phyloP scores from a whole-genome alignment of 1,140 invertebrate species.

The Heliothis virescens region DNA sequence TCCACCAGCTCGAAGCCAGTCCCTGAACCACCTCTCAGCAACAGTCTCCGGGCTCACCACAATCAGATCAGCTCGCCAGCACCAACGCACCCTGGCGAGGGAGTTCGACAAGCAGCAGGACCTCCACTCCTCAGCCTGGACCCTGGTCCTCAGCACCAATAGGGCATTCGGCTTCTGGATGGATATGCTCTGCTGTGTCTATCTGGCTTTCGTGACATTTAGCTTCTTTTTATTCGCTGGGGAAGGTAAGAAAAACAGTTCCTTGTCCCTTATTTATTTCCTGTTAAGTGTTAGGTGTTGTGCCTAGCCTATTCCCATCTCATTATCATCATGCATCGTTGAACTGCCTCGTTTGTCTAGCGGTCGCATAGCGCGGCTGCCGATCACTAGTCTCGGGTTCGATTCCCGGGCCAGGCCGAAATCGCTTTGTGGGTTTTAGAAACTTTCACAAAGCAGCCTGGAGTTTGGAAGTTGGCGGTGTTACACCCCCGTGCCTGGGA shows the following conservation, averaged over 20 bases:
- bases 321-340: too few species aligned
- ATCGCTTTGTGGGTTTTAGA: too few species aligned
- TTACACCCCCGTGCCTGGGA: too few species aligned
- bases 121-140: slow-evolving; percentile 90
- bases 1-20: slow-evolving; percentile 90
- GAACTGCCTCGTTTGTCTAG: too few species aligned
- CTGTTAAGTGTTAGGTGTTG: not conserved
- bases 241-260: slow-evolving; percentile 62
- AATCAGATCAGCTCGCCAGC: slow-evolving; percentile 90
- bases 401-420: too few species aligned
- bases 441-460: too few species aligned
- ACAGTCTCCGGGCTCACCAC: slow-evolving; percentile 94
- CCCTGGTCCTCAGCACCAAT: slow-evolving; percentile 88
- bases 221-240: slow-evolving; percentile 86
- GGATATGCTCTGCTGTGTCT: slow-evolving; percentile 90
- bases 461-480: too few species aligned
- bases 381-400: too few species aligned
- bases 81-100: slow-evolving; percentile 87
- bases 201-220: slow-evolving; percentile 87
- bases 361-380: too few species aligned
- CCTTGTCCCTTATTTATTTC: not conserved
- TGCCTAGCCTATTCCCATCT: too few species aligned
- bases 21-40: slow-evolving; percentile 94
- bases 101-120: slow-evolving; percentile 90
- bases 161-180: slow-evolving; percentile 80